Conservation (phyloP, 2,113 vertebrate species). For the Eublepharis macularius region DNA sequence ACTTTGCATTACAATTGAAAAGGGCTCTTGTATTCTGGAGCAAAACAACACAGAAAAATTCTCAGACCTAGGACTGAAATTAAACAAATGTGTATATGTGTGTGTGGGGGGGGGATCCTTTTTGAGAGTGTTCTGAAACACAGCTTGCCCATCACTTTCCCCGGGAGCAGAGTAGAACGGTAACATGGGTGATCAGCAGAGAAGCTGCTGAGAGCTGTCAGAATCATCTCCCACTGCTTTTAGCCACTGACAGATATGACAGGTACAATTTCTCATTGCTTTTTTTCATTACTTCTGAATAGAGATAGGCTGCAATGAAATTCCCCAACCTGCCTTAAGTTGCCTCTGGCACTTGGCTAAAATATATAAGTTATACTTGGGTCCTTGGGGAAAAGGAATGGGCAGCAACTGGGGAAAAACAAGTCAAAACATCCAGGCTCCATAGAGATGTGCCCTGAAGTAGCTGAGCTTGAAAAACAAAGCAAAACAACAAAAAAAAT, state of each 20-base stretch:
- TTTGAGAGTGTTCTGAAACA: constrained; percentile 45
- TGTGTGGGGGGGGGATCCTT: constrained; percentile 13
- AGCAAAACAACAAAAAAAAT: neutral
- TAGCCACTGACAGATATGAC: constrained; percentile 56
- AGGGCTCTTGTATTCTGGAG: neutral
- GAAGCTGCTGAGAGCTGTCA: constrained; percentile 53
- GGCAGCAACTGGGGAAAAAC: neutral
- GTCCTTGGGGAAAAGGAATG: neutral
- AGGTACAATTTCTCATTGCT: constrained; percentile 47
- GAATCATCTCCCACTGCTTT: constrained; percentile 41
- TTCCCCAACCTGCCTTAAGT: constrained; percentile 12
- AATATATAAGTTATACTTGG: constrained; percentile 21
- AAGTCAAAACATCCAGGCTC: neutral
- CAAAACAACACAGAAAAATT: neutral
- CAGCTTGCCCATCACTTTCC: constrained; percentile 17
- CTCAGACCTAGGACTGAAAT: constrained; percentile 31
- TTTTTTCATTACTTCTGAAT: constrained; percentile 28
- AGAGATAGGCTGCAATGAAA: constrained; percentile 42
- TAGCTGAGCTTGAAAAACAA: neutral
- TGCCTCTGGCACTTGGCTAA: constrained; percentile 42
- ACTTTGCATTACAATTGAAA: neutral
- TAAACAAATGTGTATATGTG: constrained; percentile 23
- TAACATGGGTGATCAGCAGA: constrained; percentile 45
- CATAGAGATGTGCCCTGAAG: neutral
- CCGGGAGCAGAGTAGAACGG: neutral